phyloP scores from a whole-genome alignment of 2,113 vertebrate species.

The western clawed frog (Xenopus tropicalis) region DNA sequence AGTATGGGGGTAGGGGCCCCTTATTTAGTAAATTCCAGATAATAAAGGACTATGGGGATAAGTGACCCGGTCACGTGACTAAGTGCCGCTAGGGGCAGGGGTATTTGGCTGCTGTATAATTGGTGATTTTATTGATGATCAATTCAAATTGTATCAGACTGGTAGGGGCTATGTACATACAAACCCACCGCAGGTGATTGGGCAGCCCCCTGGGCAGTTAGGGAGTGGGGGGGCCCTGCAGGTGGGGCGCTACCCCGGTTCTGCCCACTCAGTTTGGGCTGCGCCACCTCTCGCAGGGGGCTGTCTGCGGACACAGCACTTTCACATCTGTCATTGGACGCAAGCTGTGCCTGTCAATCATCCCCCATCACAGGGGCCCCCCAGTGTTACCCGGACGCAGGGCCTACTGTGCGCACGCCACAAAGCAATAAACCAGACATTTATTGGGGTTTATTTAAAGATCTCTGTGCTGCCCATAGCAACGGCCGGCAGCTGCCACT shows the following conservation, averaged over 20 bases:
- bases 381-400: slow-evolving; percentile 54
- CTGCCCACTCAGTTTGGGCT: slow-evolving; percentile 46
- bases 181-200: too few species aligned
- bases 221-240: neutral
- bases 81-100: too few species aligned
- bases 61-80: too few species aligned
- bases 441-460: slow-evolving; percentile 39
- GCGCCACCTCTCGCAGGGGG: slow-evolving; percentile 32
- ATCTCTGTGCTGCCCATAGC: neutral
- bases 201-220: too few species aligned
- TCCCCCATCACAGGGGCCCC: slow-evolving; percentile 55
- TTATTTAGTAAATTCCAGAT: too few species aligned
- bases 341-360: slow-evolving; percentile 80
- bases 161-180: too few species aligned
- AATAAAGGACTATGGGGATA: too few species aligned
- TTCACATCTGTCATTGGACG: slow-evolving; percentile 60
- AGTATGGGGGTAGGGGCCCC: too few species aligned
- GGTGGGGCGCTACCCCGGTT: neutral
- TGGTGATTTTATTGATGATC: too few species aligned
- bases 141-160: too few species aligned
- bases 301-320: slow-evolving; percentile 67
- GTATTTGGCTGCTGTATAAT: too few species aligned
- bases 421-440: slow-evolving; percentile 55
- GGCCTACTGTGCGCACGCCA: slow-evolving; percentile 57
- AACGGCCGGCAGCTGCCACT: slow-evolving; percentile 4